A percentile compares a stretch with the other conserved stretches of the same genome.
Conservation (phyloP, 2,888 invertebrate genomes). For the Drosophila anomelani region DNA sequence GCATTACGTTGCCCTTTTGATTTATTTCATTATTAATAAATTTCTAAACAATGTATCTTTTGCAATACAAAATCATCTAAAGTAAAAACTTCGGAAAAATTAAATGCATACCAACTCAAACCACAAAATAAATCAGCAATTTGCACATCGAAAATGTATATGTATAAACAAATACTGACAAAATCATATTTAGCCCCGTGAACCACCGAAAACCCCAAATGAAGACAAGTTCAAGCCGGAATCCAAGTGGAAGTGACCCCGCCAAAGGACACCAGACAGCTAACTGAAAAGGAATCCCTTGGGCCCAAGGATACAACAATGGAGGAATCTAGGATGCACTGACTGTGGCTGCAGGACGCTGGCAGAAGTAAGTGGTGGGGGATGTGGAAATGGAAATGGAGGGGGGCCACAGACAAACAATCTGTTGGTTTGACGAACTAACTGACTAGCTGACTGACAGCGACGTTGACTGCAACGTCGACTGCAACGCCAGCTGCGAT, state of each 20-base stretch:
- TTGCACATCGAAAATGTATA: neutral
- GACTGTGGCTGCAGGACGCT: slow-evolving; percentile 29
- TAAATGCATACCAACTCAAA: neutral
- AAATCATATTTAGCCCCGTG: slow-evolving; percentile 1
- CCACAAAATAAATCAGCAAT: neutral
- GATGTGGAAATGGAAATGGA: neutral
- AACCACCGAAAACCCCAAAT: slow-evolving; percentile 21
- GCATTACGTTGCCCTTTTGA: neutral
- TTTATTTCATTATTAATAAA: neutral
- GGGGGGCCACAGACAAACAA: slow-evolving; percentile 39
- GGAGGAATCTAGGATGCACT: slow-evolving; percentile 38
- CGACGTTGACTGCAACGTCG: slow-evolving; percentile 2
- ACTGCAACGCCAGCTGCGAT: slow-evolving; percentile 1
- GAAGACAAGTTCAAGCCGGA: slow-evolving; percentile 41
- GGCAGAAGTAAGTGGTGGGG: slow-evolving; percentile 32
- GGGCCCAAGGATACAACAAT: slow-evolving; percentile 42
- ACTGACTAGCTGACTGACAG: slow-evolving; percentile 47
- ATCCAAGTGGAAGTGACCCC: slow-evolving; percentile 63
- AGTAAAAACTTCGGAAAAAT: neutral
- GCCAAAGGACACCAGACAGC: slow-evolving; percentile 40
- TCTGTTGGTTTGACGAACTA: slow-evolving; percentile 52
- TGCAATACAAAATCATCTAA: no score
- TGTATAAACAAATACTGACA: neutral
- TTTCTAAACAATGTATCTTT: neutral
- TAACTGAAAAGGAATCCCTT: slow-evolving; percentile 37